Evolutionary conservation across 2,113 vertebrate species (phyloP).

Genomic region (Dunckerocampus dactyliophorus): DNA sequence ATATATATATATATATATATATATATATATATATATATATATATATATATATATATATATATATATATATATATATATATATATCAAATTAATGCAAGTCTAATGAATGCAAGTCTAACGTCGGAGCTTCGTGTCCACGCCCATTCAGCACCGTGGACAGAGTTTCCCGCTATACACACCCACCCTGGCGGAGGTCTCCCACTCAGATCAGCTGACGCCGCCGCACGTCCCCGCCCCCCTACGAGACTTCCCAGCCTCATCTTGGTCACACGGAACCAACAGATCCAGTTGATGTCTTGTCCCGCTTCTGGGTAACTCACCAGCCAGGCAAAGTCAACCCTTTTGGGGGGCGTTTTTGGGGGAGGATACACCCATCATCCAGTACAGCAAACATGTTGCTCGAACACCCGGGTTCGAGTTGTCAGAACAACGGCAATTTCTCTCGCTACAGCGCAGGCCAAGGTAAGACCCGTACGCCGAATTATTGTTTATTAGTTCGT

Average conservation of each 20-base stretch:
- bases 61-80: too few species aligned
- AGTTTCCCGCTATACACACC: slow-evolving; percentile 2
- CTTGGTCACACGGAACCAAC: slow-evolving; percentile 27
- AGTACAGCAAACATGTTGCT: slow-evolving; percentile 68
- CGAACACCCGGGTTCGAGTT: slow-evolving; percentile 77
- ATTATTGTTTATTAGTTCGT: not conserved
- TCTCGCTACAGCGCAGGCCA: slow-evolving; percentile 71
- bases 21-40: slow-evolving; percentile 37
- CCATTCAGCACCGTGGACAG: slow-evolving; percentile 79
- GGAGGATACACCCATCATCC: not conserved
- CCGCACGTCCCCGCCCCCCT: slow-evolving; percentile 21
- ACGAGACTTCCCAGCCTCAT: slow-evolving; percentile 5
- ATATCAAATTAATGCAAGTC: too few species aligned
- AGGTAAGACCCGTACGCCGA: slow-evolving; percentile 64
- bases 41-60: too few species aligned
- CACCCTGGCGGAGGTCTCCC: slow-evolving; percentile 17
- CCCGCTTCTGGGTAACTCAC: slow-evolving; percentile 2
- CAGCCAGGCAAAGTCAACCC: not conserved
- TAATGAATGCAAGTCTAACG: slow-evolving; percentile 3
- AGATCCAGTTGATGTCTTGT: not conserved
- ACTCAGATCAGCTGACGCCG: slow-evolving; percentile 61
- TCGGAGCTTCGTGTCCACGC: slow-evolving; percentile 3
- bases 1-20: slow-evolving; percentile 32
- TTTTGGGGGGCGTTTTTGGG: not conserved
- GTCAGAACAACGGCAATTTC: slow-evolving; percentile 72